Evolutionary conservation across 2,797 vertebrate species (phyloP).

Genomic region (Perodicticus potto): DNA sequence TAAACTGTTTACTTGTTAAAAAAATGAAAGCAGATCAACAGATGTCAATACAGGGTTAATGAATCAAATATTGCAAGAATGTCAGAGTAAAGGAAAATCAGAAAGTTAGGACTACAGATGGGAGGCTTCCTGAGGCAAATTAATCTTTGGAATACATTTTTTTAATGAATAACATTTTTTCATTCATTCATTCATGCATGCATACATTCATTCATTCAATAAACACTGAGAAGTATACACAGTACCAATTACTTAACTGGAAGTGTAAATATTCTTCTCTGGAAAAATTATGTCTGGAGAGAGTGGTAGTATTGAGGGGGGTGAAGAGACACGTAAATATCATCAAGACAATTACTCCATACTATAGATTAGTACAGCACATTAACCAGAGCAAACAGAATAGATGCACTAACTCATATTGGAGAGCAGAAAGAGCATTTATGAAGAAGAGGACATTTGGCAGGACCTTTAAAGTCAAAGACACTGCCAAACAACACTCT

Average conservation of each 20-base stretch:
- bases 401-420: neutral
- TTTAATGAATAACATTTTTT: neutral
- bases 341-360: neutral
- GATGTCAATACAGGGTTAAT: neutral
- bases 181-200: neutral
- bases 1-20: too few species aligned
- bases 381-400: slow-evolving; percentile 43
- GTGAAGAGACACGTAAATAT: neutral
- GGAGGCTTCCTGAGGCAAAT: slow-evolving; percentile 12
- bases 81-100: slow-evolving; percentile 6
- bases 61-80: slow-evolving; percentile 25
- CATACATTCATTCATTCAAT: neutral
- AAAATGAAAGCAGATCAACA: slow-evolving; percentile 9
- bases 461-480: neutral
- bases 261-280: neutral
- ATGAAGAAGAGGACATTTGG: neutral
- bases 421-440: neutral
- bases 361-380: neutral
- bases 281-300: neutral
- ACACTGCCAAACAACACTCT: neutral
- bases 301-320: neutral
- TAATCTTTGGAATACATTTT: slow-evolving; percentile 15
- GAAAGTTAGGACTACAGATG: neutral
- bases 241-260: neutral
- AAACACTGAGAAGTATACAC: neutral